phyloP scores from a whole-genome alignment of 2,888 invertebrate genomes.

The Acronicta psi region DNA sequence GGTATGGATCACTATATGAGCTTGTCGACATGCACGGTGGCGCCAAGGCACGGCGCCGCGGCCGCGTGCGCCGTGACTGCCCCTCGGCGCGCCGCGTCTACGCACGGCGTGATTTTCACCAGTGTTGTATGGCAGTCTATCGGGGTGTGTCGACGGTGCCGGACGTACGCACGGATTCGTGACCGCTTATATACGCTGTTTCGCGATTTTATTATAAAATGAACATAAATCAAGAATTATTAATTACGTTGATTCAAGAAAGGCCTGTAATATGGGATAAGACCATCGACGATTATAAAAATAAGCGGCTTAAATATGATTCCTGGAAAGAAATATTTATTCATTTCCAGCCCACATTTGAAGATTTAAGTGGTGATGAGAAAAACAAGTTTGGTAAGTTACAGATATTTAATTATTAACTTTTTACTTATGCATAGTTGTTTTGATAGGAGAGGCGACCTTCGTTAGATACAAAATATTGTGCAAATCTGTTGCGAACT shows the following conservation, averaged over 20 bases:
- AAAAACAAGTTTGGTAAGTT: constrained; percentile 51
- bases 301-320: constrained; percentile 51
- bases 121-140: constrained; percentile 49
- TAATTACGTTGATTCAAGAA: constrained; percentile 47
- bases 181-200: constrained; percentile 39
- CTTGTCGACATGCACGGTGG: constrained; percentile 44
- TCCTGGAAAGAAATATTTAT: constrained; percentile 49
- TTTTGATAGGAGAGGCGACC: constrained; percentile 51
- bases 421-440: constrained; percentile 47
- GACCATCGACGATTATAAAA: constrained; percentile 50
- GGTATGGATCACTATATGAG: constrained; percentile 43
- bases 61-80: constrained; percentile 35
- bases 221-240: constrained; percentile 49
- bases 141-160: constrained; percentile 49
- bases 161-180: constrained; percentile 39
- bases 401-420: constrained; percentile 43
- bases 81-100: constrained; percentile 49
- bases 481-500: constrained; percentile 53
- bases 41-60: constrained; percentile 43
- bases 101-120: constrained; percentile 46
- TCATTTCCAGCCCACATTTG: constrained; percentile 32
- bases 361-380: constrained; percentile 51
- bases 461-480: constrained; percentile 54
- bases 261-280: constrained; percentile 46
- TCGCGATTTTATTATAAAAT: constrained; percentile 46